Base-by-base conservation (phyloP, 1,140 invertebrate genomes). In the Rhagoletis zephyria region DNA sequence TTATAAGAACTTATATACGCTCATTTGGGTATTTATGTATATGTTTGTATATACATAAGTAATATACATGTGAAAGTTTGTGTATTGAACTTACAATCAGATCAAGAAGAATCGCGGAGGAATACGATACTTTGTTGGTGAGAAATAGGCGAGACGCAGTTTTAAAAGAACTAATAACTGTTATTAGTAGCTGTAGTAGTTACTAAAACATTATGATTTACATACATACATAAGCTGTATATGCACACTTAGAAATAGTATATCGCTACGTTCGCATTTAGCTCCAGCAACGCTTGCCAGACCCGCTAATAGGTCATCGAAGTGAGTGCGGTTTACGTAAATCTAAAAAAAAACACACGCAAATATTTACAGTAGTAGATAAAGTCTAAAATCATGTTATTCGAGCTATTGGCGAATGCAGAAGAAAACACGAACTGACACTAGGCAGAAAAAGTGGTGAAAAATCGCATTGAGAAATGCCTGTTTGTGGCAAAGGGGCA, bases 271-370 rank as follows among this genome's bases (percentile, higher is more conserved):
- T 81, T n/a, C 30, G 45, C 12, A 81, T 81, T 81, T 81, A 81
- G n/a, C 74, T 48, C 42, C 74, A 51, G 48, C 74, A 81, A 30
- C 30, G 30, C 45, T 81, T 81, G 51, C 74, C 74, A 81, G 74
- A 81, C 48, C 48, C 74, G 74, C 74, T 81, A 81, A 81, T 81
- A 81, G 74, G 48, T 81, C 74, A 81, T 81, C 74, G 9, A 19
- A 81, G 74, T 81, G 74, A 56, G 74, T 81, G 48, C 45, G 56
- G 74, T 56, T 81, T 81, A 81, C 74, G 74, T 48, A 81, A 81
- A 81, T 81, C 42, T 48, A 56, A 81, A 81, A 12, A 81, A 81
- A 81, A 2, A 10, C 6, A 4, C 48, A 81, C 74, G 56, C 10
- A 5, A 12, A 19, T n/a, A 19, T 40, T 9, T 14, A 56, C 48